phyloP scores from a whole-genome alignment of 2,888 invertebrate species.

The Scaptomyza cyrtandrae region DNA sequence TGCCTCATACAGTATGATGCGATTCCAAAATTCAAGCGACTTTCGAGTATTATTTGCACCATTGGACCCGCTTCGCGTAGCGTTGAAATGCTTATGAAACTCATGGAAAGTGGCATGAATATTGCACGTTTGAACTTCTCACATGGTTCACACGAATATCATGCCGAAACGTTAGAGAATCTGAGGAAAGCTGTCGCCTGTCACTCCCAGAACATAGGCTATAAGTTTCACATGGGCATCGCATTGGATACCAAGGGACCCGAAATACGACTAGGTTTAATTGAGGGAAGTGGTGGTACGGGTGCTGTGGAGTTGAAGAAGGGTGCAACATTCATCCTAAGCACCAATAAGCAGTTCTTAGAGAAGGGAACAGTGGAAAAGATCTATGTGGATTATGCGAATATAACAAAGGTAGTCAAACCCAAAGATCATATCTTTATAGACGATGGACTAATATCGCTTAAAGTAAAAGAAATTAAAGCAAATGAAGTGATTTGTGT shows the following conservation, averaged over 20 bases:
- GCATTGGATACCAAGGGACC: conserved; percentile 99
- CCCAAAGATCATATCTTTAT: conserved; percentile 94
- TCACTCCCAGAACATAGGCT: conserved; percentile 89
- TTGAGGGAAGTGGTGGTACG: conserved; percentile 93
- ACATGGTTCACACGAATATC: conserved; percentile 97
- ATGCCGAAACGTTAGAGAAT: conserved; percentile 94
- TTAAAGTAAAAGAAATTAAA: conserved; percentile 90
- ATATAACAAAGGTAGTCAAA: conserved; percentile 95
- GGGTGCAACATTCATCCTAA: conserved; percentile 91
- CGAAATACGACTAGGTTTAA: conserved; percentile 97
- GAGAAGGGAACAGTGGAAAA: conserved; percentile 90
- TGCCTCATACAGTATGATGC: conserved; percentile 22
- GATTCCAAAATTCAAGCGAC: neutral
- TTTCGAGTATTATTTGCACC: conserved; percentile 97
- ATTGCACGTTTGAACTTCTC: conserved; percentile 97
- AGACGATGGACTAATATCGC: conserved; percentile 97
- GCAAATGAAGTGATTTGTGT: conserved; percentile 88
- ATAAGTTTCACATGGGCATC: conserved; percentile 93
- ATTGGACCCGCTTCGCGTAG: conserved; percentile 94
- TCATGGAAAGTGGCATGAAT: conserved; percentile 98
- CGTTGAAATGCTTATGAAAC: conserved; percentile 92
- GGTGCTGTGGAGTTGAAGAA: conserved; percentile 95
- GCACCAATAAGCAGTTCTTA: conserved; percentile 90
- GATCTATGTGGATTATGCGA: conserved; percentile 95
- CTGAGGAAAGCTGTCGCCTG: conserved; percentile 93